phyloP scores from a whole-genome alignment of 1,140 invertebrate genomes.

The Trichonephila clavata region DNA sequence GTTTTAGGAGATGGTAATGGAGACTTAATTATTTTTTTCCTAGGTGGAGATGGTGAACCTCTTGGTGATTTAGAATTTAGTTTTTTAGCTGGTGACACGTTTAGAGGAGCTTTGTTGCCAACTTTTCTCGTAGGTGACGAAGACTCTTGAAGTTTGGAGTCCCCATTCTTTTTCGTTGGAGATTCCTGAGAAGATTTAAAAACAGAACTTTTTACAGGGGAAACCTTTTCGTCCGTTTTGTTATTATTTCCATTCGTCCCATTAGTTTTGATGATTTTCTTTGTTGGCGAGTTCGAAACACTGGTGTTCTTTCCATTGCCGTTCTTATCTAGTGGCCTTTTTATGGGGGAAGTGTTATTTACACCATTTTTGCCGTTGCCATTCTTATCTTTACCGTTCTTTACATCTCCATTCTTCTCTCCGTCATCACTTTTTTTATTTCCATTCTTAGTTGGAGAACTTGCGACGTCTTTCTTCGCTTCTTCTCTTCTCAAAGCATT shows the following conservation, averaged over 20 bases:
- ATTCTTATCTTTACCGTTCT: conserved; percentile 39
- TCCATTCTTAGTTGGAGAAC: background rate
- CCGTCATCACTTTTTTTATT: background rate
- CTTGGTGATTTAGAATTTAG: background rate
- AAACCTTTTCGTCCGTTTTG: conserved; percentile 20
- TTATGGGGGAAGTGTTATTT: background rate
- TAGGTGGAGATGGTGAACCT: conserved; percentile 55
- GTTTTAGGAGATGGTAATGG: conserved; percentile 62
- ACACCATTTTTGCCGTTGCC: conserved; percentile 41
- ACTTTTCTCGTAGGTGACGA: conserved; percentile 52
- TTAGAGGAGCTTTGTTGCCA: background rate
- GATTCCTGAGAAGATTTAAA: conserved; percentile 46
- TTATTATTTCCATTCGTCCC: conserved; percentile 46
- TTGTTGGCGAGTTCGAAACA: conserved; percentile 20
- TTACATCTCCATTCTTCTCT: background rate
- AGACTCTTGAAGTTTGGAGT: conserved; percentile 36
- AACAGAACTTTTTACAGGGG: background rate
- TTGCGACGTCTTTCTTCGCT: background rate
- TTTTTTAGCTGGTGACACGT: conserved; percentile 45
- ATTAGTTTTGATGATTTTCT: conserved; percentile 37
- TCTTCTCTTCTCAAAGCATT: conserved; percentile 72
- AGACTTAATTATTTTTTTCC: conserved; percentile 48
- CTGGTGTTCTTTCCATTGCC: conserved; percentile 8
- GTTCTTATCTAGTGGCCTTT: conserved; percentile 33
- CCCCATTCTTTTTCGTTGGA: conserved; percentile 2